Evolutionary conservation across 2,113 vertebrate genomes (phyloP), one percentile per base, ranked within the genome.

Genomic region (Stegastes partitus): DNA sequence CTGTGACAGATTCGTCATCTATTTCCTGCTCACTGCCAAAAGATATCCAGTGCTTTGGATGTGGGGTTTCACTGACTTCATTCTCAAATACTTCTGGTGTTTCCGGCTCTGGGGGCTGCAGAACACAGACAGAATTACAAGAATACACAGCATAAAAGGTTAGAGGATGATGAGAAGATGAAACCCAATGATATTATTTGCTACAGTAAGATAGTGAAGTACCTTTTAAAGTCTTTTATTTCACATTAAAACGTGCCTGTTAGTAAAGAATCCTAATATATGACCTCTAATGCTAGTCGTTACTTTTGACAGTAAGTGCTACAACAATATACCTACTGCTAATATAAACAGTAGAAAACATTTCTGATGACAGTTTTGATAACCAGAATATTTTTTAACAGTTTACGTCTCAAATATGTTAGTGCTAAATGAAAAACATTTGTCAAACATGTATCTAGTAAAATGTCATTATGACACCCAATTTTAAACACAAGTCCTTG

Each of bases 1-100:
- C 93, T 53, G 77, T 95, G 68, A 95, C n/a, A 2, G 94, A 94
- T 88, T 97, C 97, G 44, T 96, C 95, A 22, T 96, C 95, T 63
- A 99, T 95, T 94, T 99, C 98, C 80, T 87, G 87, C 83, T 98
- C 97, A 0, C 97, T 99, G 57, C 97, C 96, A 74, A 97, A 91
- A 65, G 96, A 96, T 57, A 97, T 65, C 98, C 97, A 99, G 0
- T 88, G 86, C 86, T 92, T 95, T 50, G 74, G 86, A 66, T 95
- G 70, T 22, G 94, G 90, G 26, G 90, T 94, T 45, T 88, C 93
- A 65, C 84, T 87, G 39, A 87, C 12, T 75, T 87, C 82, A 6
- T 55, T 67, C 8, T 95, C 93, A 26, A 44, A 1, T 14, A 50
- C 86, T 49, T 93, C 94, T 74, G 89, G 77, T 28, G 50, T 65